Conservation (phyloP, 2,113 vertebrate genomes). For the Ictalurus punctatus region DNA sequence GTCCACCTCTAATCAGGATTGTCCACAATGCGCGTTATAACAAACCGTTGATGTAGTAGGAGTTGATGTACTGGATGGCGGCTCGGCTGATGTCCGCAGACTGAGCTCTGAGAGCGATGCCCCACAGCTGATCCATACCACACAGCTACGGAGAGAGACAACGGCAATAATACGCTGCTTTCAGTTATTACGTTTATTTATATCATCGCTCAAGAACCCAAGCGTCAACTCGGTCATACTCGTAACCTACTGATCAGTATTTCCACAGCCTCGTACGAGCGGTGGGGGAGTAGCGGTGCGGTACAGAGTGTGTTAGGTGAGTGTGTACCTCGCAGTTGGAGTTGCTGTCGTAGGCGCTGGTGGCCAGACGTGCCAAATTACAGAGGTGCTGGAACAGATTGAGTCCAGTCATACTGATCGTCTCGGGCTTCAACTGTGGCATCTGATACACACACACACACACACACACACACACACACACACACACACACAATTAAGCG, state of each 20-base stretch:
- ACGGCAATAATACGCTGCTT: neutral
- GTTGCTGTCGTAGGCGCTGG: constrained; percentile 92
- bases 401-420: constrained; percentile 97
- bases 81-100: constrained; percentile 96
- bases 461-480: neutral
- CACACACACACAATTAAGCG: no score
- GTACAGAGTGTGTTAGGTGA: neutral
- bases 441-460: constrained; percentile 74
- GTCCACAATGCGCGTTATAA: neutral
- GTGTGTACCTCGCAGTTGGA: constrained; percentile 90
- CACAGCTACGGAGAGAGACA: constrained; percentile 78
- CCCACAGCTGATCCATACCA: constrained; percentile 99
- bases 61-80: constrained; percentile 99
- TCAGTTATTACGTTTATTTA: neutral
- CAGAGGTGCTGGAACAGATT: constrained; percentile 98
- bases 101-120: constrained; percentile 93
- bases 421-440: constrained; percentile 97
- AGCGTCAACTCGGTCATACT: neutral
- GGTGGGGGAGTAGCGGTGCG: neutral
- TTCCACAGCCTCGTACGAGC: neutral
- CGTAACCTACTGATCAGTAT: neutral
- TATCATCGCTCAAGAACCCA: neutral
- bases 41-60: constrained; percentile 97
- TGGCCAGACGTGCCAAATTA: constrained; percentile 94
- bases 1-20: no score